A percentile compares a stretch with the other conserved stretches of the same genome.
Evolutionary conservation across 2,113 vertebrate species (phyloP).

Genomic region (Myxocyprinus asiaticus): DNA sequence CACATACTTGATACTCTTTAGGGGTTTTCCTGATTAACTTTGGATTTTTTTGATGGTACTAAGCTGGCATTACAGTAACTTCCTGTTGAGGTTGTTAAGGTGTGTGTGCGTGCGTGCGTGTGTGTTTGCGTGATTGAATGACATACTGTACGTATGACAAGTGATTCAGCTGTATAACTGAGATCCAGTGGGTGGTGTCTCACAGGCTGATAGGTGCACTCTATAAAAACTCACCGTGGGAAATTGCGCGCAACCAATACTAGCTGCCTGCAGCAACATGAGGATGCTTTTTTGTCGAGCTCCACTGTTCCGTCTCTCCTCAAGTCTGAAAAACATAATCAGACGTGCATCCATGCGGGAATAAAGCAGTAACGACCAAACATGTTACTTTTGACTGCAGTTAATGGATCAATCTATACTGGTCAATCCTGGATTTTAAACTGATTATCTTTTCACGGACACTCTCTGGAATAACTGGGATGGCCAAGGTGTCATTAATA

Average conservation of each 20-base stretch:
- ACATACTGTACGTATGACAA: no score
- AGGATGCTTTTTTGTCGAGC: not conserved
- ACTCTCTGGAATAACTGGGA: slow-evolving; percentile 53
- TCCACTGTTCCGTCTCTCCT: no score
- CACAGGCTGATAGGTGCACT: not conserved
- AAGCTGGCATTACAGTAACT: no score
- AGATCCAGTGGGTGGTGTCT: slow-evolving; percentile 49
- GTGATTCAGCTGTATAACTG: not conserved
- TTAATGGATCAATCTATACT: not conserved
- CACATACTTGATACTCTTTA: no score
- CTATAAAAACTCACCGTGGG: slow-evolving; percentile 15
- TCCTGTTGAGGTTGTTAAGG: no score
- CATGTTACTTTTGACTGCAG: not conserved
- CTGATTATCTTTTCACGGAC: not conserved
- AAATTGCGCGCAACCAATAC: not conserved
- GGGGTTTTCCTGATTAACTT: no score
- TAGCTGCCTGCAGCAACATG: not conserved
- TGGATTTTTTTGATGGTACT: no score
- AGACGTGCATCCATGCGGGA: not conserved
- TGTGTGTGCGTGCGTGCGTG: no score
- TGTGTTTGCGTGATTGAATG: no score
- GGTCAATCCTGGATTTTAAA: slow-evolving; percentile 24
- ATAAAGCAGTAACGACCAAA: not conserved
- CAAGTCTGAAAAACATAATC: not conserved
- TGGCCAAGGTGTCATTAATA: slow-evolving; percentile 64